Evolutionary conservation across 2,113 vertebrate genomes (phyloP).

Genomic region (Lampris incognitus): DNA sequence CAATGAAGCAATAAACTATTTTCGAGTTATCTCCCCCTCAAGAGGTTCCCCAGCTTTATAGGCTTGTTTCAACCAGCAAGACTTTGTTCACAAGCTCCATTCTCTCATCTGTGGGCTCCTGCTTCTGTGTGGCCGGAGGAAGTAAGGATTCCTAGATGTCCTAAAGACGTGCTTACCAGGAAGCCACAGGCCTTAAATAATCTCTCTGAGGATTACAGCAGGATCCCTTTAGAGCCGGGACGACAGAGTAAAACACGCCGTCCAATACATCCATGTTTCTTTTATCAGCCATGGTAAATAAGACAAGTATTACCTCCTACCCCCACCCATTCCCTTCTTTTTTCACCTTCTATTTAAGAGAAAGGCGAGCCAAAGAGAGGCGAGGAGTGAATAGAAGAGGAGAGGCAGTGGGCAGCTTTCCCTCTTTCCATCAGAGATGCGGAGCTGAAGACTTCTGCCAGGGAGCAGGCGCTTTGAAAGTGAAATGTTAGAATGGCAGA

Average conservation of each 20-base stretch:
- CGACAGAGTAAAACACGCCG: conserved; percentile 39
- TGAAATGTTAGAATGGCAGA: conserved; percentile 89
- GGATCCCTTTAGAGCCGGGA: conserved; percentile 40
- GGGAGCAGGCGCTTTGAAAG: conserved; percentile 88
- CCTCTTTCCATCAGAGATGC: conserved; percentile 64
- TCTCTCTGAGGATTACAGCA: conserved; percentile 50
- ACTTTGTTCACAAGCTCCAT: no score
- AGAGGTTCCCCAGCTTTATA: no score
- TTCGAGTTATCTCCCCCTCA: no score
- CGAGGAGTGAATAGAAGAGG: conserved; percentile 10
- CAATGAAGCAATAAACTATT: no score
- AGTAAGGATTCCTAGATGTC: conserved; percentile 30
- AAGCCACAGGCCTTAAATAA: conserved; percentile 57
- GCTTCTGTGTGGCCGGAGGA: not conserved
- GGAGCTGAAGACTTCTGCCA: conserved; percentile 68
- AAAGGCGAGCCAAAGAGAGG: conserved; percentile 5
- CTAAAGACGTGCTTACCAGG: conserved; percentile 42
- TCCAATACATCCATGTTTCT: conserved; percentile 42
- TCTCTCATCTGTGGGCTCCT: no score
- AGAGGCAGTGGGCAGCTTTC: conserved; percentile 52
- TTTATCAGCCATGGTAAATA: conserved; percentile 47
- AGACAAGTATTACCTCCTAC: conserved; percentile 9
- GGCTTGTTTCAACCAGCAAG: no score
- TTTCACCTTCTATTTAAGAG: not conserved
- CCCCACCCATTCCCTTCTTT: not conserved